Conservation (phyloP, 2,113 vertebrate species). For the Vicugna pacos region DNA sequence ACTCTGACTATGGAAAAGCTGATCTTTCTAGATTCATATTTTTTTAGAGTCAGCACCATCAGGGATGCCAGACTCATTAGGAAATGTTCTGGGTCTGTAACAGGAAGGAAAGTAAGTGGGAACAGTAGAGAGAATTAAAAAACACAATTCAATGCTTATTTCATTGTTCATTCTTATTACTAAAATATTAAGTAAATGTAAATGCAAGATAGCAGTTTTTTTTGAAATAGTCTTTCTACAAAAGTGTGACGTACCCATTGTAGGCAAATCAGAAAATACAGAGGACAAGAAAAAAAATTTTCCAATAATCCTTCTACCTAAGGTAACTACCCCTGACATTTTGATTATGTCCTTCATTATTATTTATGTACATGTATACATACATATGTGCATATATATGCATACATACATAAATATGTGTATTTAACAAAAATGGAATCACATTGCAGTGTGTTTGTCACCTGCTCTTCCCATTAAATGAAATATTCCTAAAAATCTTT, state of each 20-base stretch:
- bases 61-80: background rate
- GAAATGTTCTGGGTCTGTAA: background rate
- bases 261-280: background rate
- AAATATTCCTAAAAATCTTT: background rate
- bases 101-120: background rate
- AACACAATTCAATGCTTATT: background rate
- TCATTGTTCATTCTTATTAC: background rate
- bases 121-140: slow-evolving; percentile 15
- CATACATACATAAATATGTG: background rate
- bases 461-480: background rate
- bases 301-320: background rate
- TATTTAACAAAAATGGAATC: slow-evolving; percentile 19
- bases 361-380: background rate
- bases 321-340: background rate
- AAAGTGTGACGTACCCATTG: background rate
- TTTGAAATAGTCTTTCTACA: slow-evolving; percentile 20
- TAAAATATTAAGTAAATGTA: background rate
- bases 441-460: background rate
- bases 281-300: background rate
- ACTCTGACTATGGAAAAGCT: background rate
- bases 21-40: background rate
- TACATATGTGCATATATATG: too few relatives aligned
- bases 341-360: background rate
- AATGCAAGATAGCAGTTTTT: background rate
- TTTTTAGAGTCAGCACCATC: background rate